Conservation (phyloP, 2,888 invertebrate species). For the Uropetala carovei region DNA sequence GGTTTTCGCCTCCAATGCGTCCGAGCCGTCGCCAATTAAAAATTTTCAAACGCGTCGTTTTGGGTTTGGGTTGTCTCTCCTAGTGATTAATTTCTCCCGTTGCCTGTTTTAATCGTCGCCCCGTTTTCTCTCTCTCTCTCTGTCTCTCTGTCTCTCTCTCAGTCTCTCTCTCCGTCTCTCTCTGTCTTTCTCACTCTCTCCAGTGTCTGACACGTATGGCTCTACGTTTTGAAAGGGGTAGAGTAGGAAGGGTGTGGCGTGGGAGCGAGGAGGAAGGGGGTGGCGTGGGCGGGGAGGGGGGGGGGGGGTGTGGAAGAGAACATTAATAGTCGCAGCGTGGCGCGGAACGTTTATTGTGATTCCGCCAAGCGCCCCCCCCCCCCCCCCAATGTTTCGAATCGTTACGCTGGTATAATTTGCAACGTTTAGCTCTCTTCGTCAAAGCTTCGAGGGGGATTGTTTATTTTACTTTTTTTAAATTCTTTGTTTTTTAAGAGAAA, state of each 20-base stretch:
- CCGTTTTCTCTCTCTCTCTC: too few species aligned
- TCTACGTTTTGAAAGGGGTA: too few species aligned
- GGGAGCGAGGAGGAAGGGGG: not conserved
- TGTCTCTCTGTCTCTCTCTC: too few species aligned
- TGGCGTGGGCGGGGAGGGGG: not conserved
- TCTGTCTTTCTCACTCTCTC: too few species aligned
- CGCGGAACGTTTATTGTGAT: not conserved
- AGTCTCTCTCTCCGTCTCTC: too few species aligned
- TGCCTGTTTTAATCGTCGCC: constrained; percentile 9
- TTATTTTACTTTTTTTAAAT: too few species aligned
- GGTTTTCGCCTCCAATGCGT: not conserved
- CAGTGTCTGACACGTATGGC: too few species aligned
- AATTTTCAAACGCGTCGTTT: not conserved
- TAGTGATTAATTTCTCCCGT: not conserved
- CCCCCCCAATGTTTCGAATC: not conserved
- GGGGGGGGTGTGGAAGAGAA: not conserved
- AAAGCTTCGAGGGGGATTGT: too few species aligned
- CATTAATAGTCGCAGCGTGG: constrained; percentile 15
- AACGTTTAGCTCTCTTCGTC: not conserved
- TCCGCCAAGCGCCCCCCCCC: not conserved
- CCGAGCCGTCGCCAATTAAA: constrained; percentile 12
- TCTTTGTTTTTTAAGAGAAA: too few species aligned
- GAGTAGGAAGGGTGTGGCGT: not conserved
- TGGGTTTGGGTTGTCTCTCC: not conserved
- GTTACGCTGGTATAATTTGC: not conserved